phyloP scores from a whole-genome alignment of 53 echinoderm and acorn worm species.

The Crossaster papposus region DNA sequence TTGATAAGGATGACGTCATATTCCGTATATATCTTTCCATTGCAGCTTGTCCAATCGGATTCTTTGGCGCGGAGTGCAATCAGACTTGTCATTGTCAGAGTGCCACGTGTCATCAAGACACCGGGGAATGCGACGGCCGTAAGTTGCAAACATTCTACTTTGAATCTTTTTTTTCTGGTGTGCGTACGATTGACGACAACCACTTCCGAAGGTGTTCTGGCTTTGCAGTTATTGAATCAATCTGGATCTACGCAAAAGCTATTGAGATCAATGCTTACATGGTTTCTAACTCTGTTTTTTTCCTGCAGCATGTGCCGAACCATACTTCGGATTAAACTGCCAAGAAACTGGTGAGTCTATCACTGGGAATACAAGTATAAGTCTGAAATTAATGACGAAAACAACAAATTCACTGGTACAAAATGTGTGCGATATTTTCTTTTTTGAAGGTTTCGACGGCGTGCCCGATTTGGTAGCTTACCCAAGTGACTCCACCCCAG shows the following conservation, averaged over 20 bases:
- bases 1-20: not conserved
- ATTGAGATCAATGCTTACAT: too few species aligned
- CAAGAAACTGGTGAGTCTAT: conserved; percentile 16
- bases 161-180: too few species aligned
- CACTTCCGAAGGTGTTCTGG: too few species aligned
- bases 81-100: conserved; percentile 26
- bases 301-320: conserved; percentile 12
- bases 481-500: conserved; percentile 8
- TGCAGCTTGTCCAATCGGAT: conserved; percentile 25
- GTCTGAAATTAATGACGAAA: too few species aligned
- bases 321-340: conserved; percentile 25
- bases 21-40: not conserved
- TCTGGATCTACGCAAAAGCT: too few species aligned
- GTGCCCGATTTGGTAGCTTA: not conserved
- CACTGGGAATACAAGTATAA: not conserved
- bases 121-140: conserved; percentile 37
- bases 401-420: too few species aligned
- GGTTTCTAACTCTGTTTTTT: not conserved
- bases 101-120: conserved; percentile 16
- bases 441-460: conserved; percentile 11
- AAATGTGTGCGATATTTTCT: not conserved
- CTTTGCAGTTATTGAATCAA: too few species aligned
- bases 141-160: not conserved
- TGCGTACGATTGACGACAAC: too few species aligned
- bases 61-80: not conserved